These are phyloP conservation scores for Orientallactaga sibirica DNA, from an alignment of 2,797 vertebrate species.

Conservation along the genomic window DNA sequence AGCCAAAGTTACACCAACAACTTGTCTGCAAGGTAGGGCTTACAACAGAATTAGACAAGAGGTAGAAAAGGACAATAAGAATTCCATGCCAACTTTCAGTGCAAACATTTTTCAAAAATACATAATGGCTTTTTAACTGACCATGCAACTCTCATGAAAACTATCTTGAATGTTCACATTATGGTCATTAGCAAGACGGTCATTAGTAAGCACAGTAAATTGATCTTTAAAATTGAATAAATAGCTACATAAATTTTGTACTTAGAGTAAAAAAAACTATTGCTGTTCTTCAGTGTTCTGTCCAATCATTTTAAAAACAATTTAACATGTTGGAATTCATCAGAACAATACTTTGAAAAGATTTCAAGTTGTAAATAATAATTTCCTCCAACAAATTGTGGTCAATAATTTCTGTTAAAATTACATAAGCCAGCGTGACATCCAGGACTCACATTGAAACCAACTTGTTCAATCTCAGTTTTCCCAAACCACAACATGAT, in stretches of 20 bases:
- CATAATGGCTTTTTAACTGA: conserved; percentile 22
- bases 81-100: background rate
- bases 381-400: conserved; percentile 68
- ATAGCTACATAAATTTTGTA: conserved; percentile 72
- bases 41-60: background rate
- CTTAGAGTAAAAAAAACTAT: conserved; percentile 69
- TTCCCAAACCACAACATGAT: conserved; percentile 73
- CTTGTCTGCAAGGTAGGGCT: background rate
- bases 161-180: conserved; percentile 13
- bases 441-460: conserved; percentile 60
- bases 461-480: conserved; percentile 67
- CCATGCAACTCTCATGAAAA: conserved; percentile 18
- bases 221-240: conserved; percentile 63
- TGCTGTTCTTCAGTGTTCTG: conserved; percentile 64
- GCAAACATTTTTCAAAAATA: conserved; percentile 17
- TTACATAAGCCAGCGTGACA: conserved; percentile 66
- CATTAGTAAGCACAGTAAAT: conserved; percentile 65
- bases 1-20: background rate
- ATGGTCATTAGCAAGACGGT: background rate
- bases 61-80: background rate
- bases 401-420: conserved; percentile 75
- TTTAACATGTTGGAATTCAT: conserved; percentile 67
- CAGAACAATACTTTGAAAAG: conserved; percentile 63
- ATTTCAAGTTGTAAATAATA: conserved; percentile 63
- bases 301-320: conserved; percentile 70